Conservation (phyloP, 2,888 invertebrate genomes). For the Aporophyla lueneburgensis region DNA sequence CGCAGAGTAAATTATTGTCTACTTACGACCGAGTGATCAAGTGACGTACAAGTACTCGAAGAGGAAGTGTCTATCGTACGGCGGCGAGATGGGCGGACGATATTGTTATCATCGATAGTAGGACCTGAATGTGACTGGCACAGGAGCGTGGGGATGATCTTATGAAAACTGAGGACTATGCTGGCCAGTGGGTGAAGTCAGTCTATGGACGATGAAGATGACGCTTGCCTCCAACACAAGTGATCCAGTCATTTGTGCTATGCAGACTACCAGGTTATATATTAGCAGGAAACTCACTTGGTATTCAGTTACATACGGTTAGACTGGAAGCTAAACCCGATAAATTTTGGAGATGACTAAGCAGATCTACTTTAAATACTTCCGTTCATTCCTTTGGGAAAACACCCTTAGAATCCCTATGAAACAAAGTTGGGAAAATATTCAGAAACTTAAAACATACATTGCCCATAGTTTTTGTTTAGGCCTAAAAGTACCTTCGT, state of each 20-base stretch:
- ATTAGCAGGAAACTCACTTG: not conserved
- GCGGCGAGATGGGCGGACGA: not conserved
- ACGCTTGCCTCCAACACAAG: not conserved
- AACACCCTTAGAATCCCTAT: not conserved
- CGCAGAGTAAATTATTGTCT: not conserved
- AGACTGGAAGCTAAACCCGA: no score
- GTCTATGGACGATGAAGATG: not conserved
- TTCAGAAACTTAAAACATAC: conserved; percentile 32
- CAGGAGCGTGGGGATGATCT: not conserved
- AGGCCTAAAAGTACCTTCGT: conserved; percentile 17
- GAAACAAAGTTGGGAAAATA: conserved; percentile 37
- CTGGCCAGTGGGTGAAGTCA: not conserved
- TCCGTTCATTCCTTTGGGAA: not conserved
- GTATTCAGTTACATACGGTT: no score
- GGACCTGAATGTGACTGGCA: not conserved
- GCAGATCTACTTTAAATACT: not conserved
- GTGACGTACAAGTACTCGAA: not conserved
- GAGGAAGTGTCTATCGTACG: not conserved
- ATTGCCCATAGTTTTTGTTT: conserved; percentile 35
- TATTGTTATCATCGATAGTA: not conserved
- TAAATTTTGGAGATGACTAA: no score
- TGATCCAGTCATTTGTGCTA: not conserved
- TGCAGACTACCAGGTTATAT: not conserved
- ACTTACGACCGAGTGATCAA: not conserved
- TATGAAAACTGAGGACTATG: not conserved